These are phyloP conservation scores for Caenorhabditis sp. DNA, from an alignment of 2,888 invertebrate species.

Conservation along the genomic window DNA sequence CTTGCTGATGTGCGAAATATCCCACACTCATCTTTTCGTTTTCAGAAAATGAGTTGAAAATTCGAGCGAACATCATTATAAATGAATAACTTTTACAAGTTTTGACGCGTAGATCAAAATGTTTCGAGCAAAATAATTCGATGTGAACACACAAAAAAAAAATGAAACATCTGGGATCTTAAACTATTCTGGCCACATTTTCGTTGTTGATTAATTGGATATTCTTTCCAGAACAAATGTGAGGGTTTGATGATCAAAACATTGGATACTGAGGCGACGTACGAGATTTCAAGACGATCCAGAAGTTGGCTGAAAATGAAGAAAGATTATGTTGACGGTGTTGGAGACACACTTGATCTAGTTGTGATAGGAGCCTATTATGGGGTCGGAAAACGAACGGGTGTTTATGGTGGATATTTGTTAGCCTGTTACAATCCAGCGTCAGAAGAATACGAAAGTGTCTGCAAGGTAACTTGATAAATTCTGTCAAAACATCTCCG, in stretches of 20 bases:
- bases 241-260: constrained; percentile 99
- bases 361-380: constrained; percentile 88
- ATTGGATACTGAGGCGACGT: constrained; percentile 85
- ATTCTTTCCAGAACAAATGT: constrained; percentile 80
- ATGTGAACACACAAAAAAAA: too few species aligned
- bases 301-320: constrained; percentile 86
- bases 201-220: constrained; percentile 29
- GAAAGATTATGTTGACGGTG: constrained; percentile 89
- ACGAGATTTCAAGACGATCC: constrained; percentile 94
- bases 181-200: background rate
- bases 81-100: background rate
- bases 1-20: background rate
- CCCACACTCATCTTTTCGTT: background rate
- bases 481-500: too few species aligned
- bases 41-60: background rate
- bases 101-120: background rate
- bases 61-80: background rate
- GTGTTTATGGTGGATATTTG: constrained; percentile 91
- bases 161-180: background rate
- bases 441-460: constrained; percentile 88
- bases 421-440: constrained; percentile 89
- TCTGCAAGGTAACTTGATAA: constrained; percentile 85
- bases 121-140: background rate
- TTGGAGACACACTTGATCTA: constrained; percentile 93
- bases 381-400: constrained; percentile 88